phyloP scores from a whole-genome alignment of 2,113 vertebrate species.

The Falco punctatus region DNA sequence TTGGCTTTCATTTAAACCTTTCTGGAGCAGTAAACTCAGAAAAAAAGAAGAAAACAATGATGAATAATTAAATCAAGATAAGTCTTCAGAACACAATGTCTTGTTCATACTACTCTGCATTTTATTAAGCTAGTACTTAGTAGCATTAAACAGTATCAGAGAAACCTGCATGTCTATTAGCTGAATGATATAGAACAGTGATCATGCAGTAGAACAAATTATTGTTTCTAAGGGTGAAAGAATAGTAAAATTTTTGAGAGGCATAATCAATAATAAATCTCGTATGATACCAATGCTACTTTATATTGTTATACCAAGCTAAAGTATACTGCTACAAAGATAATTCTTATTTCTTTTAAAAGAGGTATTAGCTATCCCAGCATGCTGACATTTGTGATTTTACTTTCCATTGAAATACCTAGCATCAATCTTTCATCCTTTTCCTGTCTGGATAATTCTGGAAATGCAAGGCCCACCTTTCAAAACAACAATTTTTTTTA shows the following conservation, averaged over 20 bases:
- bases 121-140: neutral
- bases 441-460: neutral
- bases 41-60: neutral
- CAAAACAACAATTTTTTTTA: neutral
- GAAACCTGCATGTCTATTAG: neutral
- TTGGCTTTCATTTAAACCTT: constrained; percentile 26
- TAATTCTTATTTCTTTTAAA: neutral
- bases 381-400: neutral
- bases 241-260: neutral
- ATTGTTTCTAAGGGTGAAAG: neutral
- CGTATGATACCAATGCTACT: neutral
- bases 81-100: neutral
- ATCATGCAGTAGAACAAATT: neutral
- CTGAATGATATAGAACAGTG: neutral
- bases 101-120: neutral
- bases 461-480: neutral
- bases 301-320: neutral
- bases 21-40: neutral
- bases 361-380: neutral
- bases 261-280: neutral
- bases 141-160: neutral
- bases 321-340: neutral
- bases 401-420: neutral
- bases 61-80: neutral
- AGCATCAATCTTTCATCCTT: neutral